Percentiles rank a stretch among this genome's conserved stretches.
These are phyloP conservation scores for Protaetia brevitarsis DNA, from an alignment of 1,140 invertebrate genomes.

Conservation along the genomic window DNA sequence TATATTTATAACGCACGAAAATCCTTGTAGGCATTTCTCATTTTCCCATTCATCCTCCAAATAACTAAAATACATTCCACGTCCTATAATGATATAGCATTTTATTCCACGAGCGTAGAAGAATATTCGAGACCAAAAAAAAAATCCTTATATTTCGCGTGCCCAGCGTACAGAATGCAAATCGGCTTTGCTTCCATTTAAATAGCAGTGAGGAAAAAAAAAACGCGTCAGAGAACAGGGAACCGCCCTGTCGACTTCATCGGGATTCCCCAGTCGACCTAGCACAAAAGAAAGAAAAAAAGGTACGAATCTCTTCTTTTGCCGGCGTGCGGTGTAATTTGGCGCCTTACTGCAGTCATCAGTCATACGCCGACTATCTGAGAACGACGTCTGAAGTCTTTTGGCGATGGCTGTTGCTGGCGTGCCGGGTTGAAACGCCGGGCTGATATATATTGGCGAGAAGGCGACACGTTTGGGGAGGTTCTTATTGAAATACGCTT, in stretches of 20 bases:
- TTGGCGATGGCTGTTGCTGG: too few relatives aligned
- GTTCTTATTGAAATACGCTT: constrained; percentile 13
- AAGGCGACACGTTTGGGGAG: not conserved
- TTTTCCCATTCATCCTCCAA: too few relatives aligned
- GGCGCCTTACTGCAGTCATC: constrained; percentile 9
- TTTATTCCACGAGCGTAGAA: too few relatives aligned
- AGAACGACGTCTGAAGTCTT: constrained; percentile 7
- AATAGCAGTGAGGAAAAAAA: too few relatives aligned
- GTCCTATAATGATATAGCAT: too few relatives aligned
- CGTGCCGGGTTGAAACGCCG: not conserved
- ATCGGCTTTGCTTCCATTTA: constrained; percentile 10
- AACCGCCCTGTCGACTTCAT: not conserved
- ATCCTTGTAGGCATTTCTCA: too few relatives aligned
- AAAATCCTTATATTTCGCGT: too few relatives aligned
- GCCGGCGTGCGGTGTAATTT: not conserved
- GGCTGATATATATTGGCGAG: not conserved
- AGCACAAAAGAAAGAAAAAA: not conserved
- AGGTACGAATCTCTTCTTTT: constrained; percentile 4
- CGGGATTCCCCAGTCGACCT: not conserved
- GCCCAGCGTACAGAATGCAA: constrained; percentile 17
- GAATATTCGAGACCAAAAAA: too few relatives aligned
- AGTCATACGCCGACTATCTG: constrained; percentile 13
- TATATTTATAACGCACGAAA: too few relatives aligned
- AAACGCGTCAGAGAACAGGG: not conserved
- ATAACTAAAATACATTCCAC: too few relatives aligned